Percentiles rank a stretch among this genome's conserved stretches.
phyloP scores from a whole-genome alignment of 2,888 invertebrate species.

The Desoria tigrina region DNA sequence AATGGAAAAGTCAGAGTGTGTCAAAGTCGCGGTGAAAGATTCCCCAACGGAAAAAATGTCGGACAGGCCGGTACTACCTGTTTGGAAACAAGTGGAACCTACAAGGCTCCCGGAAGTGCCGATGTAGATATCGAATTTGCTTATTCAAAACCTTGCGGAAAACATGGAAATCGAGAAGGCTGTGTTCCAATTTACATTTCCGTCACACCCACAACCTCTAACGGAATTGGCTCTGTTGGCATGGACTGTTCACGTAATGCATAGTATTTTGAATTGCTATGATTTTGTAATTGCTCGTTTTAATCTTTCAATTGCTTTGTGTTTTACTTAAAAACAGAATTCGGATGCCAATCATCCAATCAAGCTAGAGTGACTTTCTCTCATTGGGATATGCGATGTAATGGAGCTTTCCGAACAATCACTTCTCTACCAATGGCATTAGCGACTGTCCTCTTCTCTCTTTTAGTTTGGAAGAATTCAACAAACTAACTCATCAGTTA shows the following conservation, averaged over 20 bases:
- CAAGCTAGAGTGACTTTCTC: slow-evolving; percentile 50
- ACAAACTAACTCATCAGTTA: background rate
- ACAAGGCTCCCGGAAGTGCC: slow-evolving; percentile 32
- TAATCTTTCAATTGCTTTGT: no score
- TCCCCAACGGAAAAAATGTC: slow-evolving; percentile 34
- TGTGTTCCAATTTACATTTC: slow-evolving; percentile 52
- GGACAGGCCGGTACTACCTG: slow-evolving; percentile 34
- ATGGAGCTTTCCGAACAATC: slow-evolving; percentile 32
- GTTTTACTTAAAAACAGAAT: no score
- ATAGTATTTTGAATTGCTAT: background rate
- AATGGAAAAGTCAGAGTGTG: slow-evolving; percentile 50
- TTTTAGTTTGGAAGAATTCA: slow-evolving; percentile 33
- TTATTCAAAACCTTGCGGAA: slow-evolving; percentile 47
- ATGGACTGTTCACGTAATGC: slow-evolving; percentile 43
- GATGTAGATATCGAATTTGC: slow-evolving; percentile 43
- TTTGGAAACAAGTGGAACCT: slow-evolving; percentile 42
- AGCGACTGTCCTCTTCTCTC: slow-evolving; percentile 20
- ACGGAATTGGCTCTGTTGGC: slow-evolving; percentile 25
- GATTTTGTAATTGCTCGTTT: background rate
- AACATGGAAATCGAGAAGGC: slow-evolving; percentile 36
- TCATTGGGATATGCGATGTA: slow-evolving; percentile 52
- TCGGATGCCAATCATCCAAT: slow-evolving; percentile 40
- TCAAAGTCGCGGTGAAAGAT: slow-evolving; percentile 29
- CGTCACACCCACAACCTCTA: slow-evolving; percentile 35
- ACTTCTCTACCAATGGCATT: slow-evolving; percentile 35